A percentile compares a stretch with the other conserved stretches of the same genome.
These are phyloP conservation scores for Nemotelus nigrinus DNA, from an alignment of 2,888 invertebrate genomes.

Conservation along the genomic window DNA sequence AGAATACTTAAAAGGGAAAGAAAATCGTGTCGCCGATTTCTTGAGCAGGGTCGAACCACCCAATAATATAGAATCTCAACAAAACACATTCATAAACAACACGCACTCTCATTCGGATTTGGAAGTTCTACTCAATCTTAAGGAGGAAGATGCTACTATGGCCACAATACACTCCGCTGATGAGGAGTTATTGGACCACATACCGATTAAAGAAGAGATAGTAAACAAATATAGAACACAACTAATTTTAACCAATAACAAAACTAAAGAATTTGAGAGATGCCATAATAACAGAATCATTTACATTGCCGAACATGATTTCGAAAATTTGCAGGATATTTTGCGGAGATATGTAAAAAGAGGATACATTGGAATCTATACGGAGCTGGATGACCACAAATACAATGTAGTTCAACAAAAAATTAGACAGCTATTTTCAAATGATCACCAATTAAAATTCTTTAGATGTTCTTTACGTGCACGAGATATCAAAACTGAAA, in stretches of 20 bases:
- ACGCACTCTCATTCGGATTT: neutral
- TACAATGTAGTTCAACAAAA: constrained; percentile 48
- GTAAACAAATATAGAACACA: constrained; percentile 36
- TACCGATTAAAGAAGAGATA: constrained; percentile 42
- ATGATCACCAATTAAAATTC: constrained; percentile 44
- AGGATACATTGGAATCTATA: constrained; percentile 46
- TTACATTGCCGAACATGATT: constrained; percentile 37
- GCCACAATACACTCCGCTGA: constrained; percentile 34
- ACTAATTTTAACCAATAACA: constrained; percentile 29
- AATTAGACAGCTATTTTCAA: constrained; percentile 47
- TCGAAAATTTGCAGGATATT: neutral
- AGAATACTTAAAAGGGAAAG: too few species aligned
- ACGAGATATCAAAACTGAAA: too few species aligned
- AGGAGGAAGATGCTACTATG: neutral
- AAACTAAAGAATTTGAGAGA: constrained; percentile 9
- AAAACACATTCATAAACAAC: neutral
- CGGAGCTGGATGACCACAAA: constrained; percentile 44
- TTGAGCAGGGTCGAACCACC: neutral
- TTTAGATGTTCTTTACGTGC: too few species aligned
- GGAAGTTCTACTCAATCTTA: neutral
- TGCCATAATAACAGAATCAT: constrained; percentile 1
- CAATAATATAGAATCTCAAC: neutral
- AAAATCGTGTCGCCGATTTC: neutral
- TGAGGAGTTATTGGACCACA: constrained; percentile 43
- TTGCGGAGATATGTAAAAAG: constrained; percentile 33